A percentile compares a stretch with the other conserved stretches of the same genome.
These are phyloP conservation scores for Anguilla obscura DNA, from an alignment of 2,797 vertebrate species.

Conservation along the genomic window DNA sequence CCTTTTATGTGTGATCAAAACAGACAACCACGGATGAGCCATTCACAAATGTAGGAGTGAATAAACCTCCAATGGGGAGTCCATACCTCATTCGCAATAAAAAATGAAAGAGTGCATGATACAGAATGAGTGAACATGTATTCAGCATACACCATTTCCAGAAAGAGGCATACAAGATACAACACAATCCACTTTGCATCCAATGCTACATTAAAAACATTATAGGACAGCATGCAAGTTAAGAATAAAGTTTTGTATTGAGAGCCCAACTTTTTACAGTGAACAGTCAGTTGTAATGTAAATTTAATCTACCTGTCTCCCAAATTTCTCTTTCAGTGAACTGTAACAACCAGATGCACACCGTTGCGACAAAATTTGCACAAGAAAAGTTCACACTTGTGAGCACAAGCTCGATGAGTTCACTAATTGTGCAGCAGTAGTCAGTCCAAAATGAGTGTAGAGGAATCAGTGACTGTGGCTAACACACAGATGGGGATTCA, in stretches of 20 bases:
- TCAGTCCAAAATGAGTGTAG: background rate
- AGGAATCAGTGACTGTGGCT: background rate
- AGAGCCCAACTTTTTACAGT: background rate
- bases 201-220: background rate
- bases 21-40: background rate
- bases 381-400: too few relatives aligned
- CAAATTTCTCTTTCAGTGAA: background rate
- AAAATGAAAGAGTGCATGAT: background rate
- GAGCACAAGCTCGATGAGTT: too few relatives aligned
- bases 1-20: background rate
- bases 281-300: background rate
- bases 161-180: too few relatives aligned
- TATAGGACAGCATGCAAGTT: too few relatives aligned
- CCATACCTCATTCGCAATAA: background rate
- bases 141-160: too few relatives aligned
- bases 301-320: background rate
- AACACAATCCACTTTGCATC: background rate
- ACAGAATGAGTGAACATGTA: background rate
- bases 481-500: background rate
- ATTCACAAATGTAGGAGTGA: background rate
- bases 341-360: background rate
- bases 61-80: too few relatives aligned
- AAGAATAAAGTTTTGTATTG: too few relatives aligned
- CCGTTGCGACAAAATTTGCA: background rate
- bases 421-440: background rate